Evolutionary conservation across 2,888 invertebrate species (phyloP), one percentile per base, ranked within the genome.

Genomic region (Watsonalla binaria): DNA sequence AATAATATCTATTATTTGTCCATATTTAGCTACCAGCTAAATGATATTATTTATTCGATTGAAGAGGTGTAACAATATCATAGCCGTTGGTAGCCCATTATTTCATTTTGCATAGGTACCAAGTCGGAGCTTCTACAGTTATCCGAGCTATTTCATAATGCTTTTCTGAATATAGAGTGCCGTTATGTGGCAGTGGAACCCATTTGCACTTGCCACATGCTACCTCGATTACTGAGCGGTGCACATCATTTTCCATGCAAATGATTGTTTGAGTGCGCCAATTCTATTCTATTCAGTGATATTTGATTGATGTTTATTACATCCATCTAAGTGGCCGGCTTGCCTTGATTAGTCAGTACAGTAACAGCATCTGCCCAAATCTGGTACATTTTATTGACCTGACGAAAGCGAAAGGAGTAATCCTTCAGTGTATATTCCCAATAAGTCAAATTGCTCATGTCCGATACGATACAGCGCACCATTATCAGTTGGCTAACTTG

Each of bases 171-270:
- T 67, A 74, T 68, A 70, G 68, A 74, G 70, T 66, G 64, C 85
- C 86, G 86, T 84, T 86, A 86, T 74, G 69, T 73, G 74, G 76
- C 80, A 76, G 69, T 73, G 74, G 76, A 81, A 76, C 74, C 76
- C 80, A 86, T 84, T 86, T 83, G 80, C 80, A 79, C 75, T 78
- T 77, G 71, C 73, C 73, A 67, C 76, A 79, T 80, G 80, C 78
- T 81, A 74, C 82, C 78, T 78, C 75, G 66, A 86, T 85, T 81
- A 78, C 78, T 61, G 66, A 76, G 68, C 70, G 76, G 76, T 82
- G 79, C 77, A 75, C 78, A 70, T 75, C 74, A 74, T 67, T 66
- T 73, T 76, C 72, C 61, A 76, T 79, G 80, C 82, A 84, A 87
- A 82, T 82, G 80, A 78, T 76, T 74, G 70, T 79, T 82, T 80